Base-by-base conservation (phyloP, 2,888 invertebrate species). In the Schizaphis graminum region DNA sequence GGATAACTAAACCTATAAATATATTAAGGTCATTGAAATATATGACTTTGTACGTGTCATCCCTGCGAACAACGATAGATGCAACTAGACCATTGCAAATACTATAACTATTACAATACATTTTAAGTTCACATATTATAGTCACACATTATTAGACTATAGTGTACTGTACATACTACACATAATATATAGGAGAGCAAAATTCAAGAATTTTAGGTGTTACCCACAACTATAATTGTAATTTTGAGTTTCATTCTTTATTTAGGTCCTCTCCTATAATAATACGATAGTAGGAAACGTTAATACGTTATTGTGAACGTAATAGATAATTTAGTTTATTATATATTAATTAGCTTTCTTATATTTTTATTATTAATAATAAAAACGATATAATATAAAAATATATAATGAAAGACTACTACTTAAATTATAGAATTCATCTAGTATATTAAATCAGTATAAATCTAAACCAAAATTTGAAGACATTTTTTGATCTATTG, bases 211-310 rank as follows among this genome's bases (percentile, higher is more conserved):
- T n/a, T 57, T 57, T 24, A 57, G 26, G 57, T 0, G 24, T 5
- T 0, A 16, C n/a, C 16, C 2, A n/a, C 5, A n/a, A 13, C 13
- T n/a, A n/a, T 16, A n/a, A 13, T 1, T 13, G 13, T n/a, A 7
- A 5, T 13, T 16, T 67, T 16, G 67, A 5, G 16, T n/a, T n/a
- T 67, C 16, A 67, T 67, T 67, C 5, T 67, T 67, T n/a, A n/a
- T 67, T n/a, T n/a, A 67, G 67, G 16, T 16, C 7, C 16, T 67
- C 13, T 0, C 2, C 16, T 16, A 67, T 16, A 67, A n/a, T n/a
- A n/a, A 67, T n/a, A 35, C 16, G 16, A 67, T 13, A n/a, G 61
- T n/a, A 13, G 61, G n/a, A 13, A 67, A 1, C 1, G 67, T n/a
- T 67, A 35, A 13, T 67, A n/a, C 4, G 16, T 5, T 67, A 67